A percentile compares a stretch with the other conserved stretches of the same genome.
These are phyloP conservation scores for Allolobophora icterica DNA, from an alignment of 2,888 invertebrate genomes.

Conservation along the genomic window DNA sequence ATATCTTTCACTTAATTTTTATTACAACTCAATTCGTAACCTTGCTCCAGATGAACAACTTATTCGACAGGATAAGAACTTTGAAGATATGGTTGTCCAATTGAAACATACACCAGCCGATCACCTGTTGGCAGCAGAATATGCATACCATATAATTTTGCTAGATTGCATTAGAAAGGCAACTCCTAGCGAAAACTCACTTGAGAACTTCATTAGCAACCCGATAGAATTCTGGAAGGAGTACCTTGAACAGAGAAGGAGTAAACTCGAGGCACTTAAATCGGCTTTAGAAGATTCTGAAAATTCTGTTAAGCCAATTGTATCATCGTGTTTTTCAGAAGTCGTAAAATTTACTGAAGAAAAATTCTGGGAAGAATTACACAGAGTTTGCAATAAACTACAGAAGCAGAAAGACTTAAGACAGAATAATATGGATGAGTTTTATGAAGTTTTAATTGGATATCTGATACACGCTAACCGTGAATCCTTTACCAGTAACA, in stretches of 20 bases:
- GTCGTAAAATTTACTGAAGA: background rate
- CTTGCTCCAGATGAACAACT: background rate
- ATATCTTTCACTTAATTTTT: background rate
- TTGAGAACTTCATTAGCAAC: background rate
- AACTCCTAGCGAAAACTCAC: background rate
- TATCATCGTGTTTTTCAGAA: background rate
- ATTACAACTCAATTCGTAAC: constrained; percentile 1
- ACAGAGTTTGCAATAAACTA: background rate
- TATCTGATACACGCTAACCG: background rate
- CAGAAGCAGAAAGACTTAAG: background rate
- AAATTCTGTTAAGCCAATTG: background rate
- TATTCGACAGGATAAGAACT: background rate
- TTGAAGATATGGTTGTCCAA: background rate
- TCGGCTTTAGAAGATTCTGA: background rate
- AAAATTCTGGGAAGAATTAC: background rate
- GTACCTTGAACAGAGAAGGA: background rate
- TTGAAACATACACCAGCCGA: background rate
- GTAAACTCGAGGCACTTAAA: background rate
- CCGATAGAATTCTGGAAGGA: background rate
- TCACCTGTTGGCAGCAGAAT: background rate
- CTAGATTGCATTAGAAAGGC: background rate
- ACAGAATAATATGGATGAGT: background rate
- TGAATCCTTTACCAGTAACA: background rate
- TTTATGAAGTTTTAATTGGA: background rate
- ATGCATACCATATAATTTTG: constrained; percentile 4